These are phyloP conservation scores for Toxotes jaculatrix DNA, from an alignment of 2,113 vertebrate genomes.

Conservation along the genomic window DNA sequence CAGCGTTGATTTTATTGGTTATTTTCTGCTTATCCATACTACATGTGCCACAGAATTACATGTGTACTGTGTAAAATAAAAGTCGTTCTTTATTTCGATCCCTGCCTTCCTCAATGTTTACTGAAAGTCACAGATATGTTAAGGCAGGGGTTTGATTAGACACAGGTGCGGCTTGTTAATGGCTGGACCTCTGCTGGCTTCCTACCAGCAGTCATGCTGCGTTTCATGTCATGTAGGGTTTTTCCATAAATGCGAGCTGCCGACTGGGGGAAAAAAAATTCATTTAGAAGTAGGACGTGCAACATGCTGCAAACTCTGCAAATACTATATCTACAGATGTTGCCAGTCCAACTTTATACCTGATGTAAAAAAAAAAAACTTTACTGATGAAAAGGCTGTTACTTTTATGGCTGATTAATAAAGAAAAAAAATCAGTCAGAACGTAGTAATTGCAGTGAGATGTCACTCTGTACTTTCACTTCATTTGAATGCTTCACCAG, in stretches of 20 bases:
- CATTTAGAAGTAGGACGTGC: slow-evolving; percentile 21
- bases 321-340: slow-evolving; percentile 27
- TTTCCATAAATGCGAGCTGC: slow-evolving; percentile 44
- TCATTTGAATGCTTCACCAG: slow-evolving; percentile 30
- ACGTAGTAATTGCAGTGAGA: slow-evolving; percentile 5
- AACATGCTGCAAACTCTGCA: slow-evolving; percentile 12
- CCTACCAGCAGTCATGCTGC: slow-evolving; percentile 48
- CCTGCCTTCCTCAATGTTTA: slow-evolving; percentile 34
- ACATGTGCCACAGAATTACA: slow-evolving; percentile 33
- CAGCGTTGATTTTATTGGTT: slow-evolving; percentile 28
- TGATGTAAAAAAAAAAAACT: not conserved
- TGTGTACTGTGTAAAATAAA: slow-evolving; percentile 25
- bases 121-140: slow-evolving; percentile 47
- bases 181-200: slow-evolving; percentile 55
- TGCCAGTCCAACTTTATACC: not conserved
- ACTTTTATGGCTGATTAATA: not conserved
- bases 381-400: not conserved
- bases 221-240: slow-evolving; percentile 46
- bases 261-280: slow-evolving; percentile 11
- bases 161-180: slow-evolving; percentile 67
- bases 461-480: slow-evolving; percentile 34
- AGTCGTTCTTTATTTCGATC: slow-evolving; percentile 8
- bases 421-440: slow-evolving; percentile 9
- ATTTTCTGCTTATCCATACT: slow-evolving; percentile 4
- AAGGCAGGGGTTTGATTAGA: slow-evolving; percentile 60